Evolutionary conservation across 2,888 invertebrate genomes (phyloP), one percentile per base, ranked within the genome.

Genomic region (Rhorus exstirpatorius): DNA sequence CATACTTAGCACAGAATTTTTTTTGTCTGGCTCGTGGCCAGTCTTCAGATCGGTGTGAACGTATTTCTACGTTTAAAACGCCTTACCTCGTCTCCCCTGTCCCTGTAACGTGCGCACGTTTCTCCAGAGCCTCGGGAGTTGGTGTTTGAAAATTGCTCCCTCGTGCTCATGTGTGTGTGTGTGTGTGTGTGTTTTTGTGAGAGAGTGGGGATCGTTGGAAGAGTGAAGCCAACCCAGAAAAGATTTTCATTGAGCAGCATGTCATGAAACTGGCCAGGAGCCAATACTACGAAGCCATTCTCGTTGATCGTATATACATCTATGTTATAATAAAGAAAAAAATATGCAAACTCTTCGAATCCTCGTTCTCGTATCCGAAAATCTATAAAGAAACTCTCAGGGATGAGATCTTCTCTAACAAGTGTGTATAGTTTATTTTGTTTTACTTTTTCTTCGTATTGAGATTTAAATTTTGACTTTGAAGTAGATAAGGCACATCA

Each of bases 191-290:
- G 75, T 53, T 8, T 51, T 44, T 53, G 26, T 17, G 63, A 31
- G 46, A 61, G 60, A n/a, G 49, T 8, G 51, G 17, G 35, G 75
- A 24, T 51, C 60, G 10, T 41, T 55, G 46, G 65, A 46, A 76
- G 74, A 76, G 87, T 80, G 88, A 89, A 89, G 87, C 88, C 91
- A 91, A 92, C 91, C 91, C 83, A 91, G 90, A 92, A 83, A 92
- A 92, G 91, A 92, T 91, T 91, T 84, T 91, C 92, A 92, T 92
- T 92, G 91, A 92, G 91, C 86, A 84, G 53, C 86, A 85, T 88
- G 87, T 89, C 89, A 87, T 89, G 87, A 87, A 87, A 75, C 89
- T 92, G 92, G 92, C 91, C 49, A 80, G 31, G 31, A 81, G 91
- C 92, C 92, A 92, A 89, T 90, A 91, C 89, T 91, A 90, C 88